Evolutionary conservation across 2,113 vertebrate genomes (phyloP), one percentile per base, ranked within the genome.

Genomic region (Hippocampus guttulatus): DNA sequence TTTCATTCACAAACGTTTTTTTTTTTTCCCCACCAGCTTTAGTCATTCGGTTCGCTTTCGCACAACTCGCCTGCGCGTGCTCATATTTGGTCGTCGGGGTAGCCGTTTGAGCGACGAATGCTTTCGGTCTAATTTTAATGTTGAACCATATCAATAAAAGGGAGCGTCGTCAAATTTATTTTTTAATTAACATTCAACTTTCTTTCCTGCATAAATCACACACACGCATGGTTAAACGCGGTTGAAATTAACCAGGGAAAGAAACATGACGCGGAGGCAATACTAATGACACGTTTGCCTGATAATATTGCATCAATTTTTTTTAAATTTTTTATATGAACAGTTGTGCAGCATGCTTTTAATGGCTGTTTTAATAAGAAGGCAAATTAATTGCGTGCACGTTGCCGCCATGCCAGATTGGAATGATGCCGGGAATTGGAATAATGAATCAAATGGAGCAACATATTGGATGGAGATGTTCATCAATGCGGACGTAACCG

Each of bases 391-490:
- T 85, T 84, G 77, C 64, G 79, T 84, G 83, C 82, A 81, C 80
- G 76, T 72, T n/a, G 69, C 63, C 71, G 72, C 78, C 73, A 70
- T 64, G 70, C 74, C 75, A 64, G 73, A 67, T 60, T 83, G 73
- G 76, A 89, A 87, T 64, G 68, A 73, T 85, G 68, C 38, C 33
- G 80, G 85, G 86, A 89, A 87, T 80, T 74, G 76, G 78, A 88
- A 91, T 89, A 89, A 93, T 87, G 84, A 87, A 89, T 84, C 91
- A 89, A 91, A 91, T 89, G 84, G 80, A 90, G 89, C 87, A 88
- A 88, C 84, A 87, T 88, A 91, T 89, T 89, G 82, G 82, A 82
- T 87, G 84, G 79, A 86, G 83, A 90, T 84, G 84, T 88, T 88
- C 84, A 87, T 88, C 82, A 84, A 83, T 87, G 80, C 60, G 67